Conservation (phyloP, 37 sponge, comb jelly and placozoan genomes). For the Lycopodina hypogea region DNA sequence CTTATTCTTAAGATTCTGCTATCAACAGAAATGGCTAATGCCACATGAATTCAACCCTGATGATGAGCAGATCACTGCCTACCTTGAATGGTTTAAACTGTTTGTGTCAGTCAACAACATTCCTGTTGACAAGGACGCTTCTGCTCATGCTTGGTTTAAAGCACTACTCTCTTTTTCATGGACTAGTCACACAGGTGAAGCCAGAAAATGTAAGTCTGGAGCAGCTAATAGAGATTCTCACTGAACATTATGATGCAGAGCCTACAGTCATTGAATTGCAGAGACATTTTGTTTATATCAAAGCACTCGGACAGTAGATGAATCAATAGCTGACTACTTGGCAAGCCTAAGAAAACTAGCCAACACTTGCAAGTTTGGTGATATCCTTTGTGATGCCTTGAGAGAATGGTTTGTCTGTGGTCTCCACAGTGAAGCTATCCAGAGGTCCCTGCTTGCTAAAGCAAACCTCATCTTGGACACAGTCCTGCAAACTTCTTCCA, state of each 20-base stretch:
- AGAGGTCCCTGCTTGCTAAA: background rate
- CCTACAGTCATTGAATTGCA: background rate
- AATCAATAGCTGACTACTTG: too few species aligned
- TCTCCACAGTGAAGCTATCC: background rate
- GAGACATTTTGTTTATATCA: background rate
- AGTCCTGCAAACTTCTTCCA: background rate
- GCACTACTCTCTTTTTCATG: background rate
- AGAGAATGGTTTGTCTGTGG: background rate
- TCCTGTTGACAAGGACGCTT: too few species aligned
- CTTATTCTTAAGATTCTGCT: too few species aligned
- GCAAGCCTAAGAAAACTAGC: slow-evolving; percentile 12
- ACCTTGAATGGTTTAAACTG: slow-evolving; percentile 10
- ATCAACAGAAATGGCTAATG: too few species aligned
- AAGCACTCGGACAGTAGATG: slow-evolving; percentile 1
- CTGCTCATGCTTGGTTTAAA: background rate
- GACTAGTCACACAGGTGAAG: background rate
- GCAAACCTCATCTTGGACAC: background rate
- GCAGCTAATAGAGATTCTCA: too few species aligned
- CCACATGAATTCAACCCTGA: background rate
- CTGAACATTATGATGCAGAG: slow-evolving; percentile 2
- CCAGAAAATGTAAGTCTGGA: too few species aligned
- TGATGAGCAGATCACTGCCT: background rate
- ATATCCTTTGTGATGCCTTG: background rate
- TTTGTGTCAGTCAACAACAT: slow-evolving; percentile 11
- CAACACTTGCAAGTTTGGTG: background rate